These are phyloP conservation scores for Otolemur garnettii DNA, from an alignment of 2,113 vertebrate species.

Conservation along the genomic window DNA sequence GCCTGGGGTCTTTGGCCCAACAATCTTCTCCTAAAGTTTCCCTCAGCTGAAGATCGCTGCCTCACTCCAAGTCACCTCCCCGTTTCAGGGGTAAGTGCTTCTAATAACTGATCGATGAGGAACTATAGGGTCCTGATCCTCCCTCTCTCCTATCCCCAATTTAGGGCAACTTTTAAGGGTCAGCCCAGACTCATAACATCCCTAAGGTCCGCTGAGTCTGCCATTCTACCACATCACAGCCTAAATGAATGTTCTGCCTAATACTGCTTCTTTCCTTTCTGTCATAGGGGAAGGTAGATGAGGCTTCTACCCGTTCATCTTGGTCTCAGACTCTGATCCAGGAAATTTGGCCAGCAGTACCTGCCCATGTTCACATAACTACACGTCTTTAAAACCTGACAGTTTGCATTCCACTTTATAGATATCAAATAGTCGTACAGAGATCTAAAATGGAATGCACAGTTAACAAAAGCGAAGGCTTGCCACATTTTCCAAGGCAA, in stretches of 20 bases:
- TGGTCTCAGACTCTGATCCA: no score
- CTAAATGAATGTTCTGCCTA: rapidly evolving
- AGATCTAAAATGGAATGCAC: neutral
- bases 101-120: no score
- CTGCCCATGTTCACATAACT: neutral
- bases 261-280: rapidly evolving
- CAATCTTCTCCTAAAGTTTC: neutral
- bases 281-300: rapidly evolving
- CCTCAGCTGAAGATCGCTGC: neutral
- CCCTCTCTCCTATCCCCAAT: rapidly evolving
- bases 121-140: rapidly evolving
- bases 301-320: neutral
- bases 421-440: neutral
- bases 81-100: neutral
- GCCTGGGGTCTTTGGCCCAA: rapidly evolving
- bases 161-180: neutral
- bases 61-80: rapidly evolving
- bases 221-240: rapidly evolving
- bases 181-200: rapidly evolving
- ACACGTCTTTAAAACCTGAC: neutral
- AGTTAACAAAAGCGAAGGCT: neutral
- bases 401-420: neutral
- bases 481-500: neutral
- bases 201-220: neutral
- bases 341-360: neutral